Base-by-base conservation (phyloP, 2,797 vertebrate species). In the Hippopotamyrus pictus region DNA sequence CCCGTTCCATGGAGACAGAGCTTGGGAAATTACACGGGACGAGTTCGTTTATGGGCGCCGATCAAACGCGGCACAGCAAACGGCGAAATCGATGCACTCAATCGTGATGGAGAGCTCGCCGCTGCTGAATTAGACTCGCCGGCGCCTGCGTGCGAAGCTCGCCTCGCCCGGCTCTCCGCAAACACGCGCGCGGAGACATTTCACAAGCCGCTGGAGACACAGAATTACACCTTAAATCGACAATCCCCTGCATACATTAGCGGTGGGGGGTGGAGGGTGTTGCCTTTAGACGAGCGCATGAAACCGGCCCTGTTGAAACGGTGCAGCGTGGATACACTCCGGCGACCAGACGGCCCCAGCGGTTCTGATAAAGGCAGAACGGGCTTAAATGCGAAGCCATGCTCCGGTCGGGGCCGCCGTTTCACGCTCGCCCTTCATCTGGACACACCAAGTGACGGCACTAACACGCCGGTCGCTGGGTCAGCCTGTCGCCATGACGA, bases 11-110 rank as follows among this genome's bases (percentile, higher is more conserved):
- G 79, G 54, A 79, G 46, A 79, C 8, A 17, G 57, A 88, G 41
- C 37, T 41, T 33, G 41, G 48, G 90, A 90, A 91, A 90, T 89
- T 88, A 89, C 59, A 88, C n/a, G 19, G 76, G 65, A 89, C 86
- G 50, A 90, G 87, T 89, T 89, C 54, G 73, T 91, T 91, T 33
- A 91, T 83, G 87, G 82, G 54, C 37, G 14, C 44, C 76, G 89
- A 90, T 89, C 65, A 88, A 85, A 88, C 53, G 73, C 57, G 79
- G 53, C 54, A 22, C 5, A 62, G 89, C 86, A 83, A 88, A 82
- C 73, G 41, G 51, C 86, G n/a, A 90, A 88, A 88, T 90, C 89
- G 79, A 88, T 90, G 65, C 37, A 41, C 50, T n/a, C 25, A 54
- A n/a, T 76, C 76, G 37, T 76, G 86, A 62, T 46, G 37, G 22